Percentiles rank a stretch among this genome's conserved stretches.
Conservation (phyloP, 2,113 vertebrate species). For the Festucalex cinctus region DNA sequence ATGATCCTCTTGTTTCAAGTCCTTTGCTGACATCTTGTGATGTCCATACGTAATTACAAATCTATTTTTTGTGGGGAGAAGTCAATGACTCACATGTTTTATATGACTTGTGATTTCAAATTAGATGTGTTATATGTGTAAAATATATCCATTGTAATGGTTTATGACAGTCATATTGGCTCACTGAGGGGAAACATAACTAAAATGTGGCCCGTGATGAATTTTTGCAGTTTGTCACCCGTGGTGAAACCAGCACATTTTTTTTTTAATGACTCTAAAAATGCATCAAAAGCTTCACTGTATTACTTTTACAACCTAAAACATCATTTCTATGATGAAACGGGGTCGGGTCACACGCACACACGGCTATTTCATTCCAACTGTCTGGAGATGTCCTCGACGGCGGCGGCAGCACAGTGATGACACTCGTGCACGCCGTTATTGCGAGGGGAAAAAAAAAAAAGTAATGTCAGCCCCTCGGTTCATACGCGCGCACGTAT, state of each 20-base stretch:
- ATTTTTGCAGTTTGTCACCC: no score
- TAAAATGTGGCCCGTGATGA: no score
- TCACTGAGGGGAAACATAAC: neutral
- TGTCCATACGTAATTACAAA: no score
- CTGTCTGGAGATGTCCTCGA: neutral
- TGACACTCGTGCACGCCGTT: constrained; percentile 15
- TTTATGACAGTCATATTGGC: neutral
- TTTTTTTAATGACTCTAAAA: no score
- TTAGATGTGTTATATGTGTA: neutral
- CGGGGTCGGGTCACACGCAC: neutral
- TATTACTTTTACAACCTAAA: neutral
- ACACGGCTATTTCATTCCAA: neutral
- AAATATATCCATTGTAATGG: neutral
- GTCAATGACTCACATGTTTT: neutral
- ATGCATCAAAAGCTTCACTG: neutral
- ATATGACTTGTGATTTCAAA: neutral
- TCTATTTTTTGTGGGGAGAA: no score
- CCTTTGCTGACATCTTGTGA: no score
- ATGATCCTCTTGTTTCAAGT: no score
- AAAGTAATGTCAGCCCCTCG: constrained; percentile 1
- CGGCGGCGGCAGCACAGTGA: constrained; percentile 21
- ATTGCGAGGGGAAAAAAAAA: constrained; percentile 6
- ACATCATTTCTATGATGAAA: neutral
- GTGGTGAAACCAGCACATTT: no score
- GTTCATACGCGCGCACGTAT: neutral